Evolutionary conservation across 2,113 vertebrate genomes (phyloP), one percentile per base, ranked within the genome.

Genomic region (Myrmecobius fasciatus): DNA sequence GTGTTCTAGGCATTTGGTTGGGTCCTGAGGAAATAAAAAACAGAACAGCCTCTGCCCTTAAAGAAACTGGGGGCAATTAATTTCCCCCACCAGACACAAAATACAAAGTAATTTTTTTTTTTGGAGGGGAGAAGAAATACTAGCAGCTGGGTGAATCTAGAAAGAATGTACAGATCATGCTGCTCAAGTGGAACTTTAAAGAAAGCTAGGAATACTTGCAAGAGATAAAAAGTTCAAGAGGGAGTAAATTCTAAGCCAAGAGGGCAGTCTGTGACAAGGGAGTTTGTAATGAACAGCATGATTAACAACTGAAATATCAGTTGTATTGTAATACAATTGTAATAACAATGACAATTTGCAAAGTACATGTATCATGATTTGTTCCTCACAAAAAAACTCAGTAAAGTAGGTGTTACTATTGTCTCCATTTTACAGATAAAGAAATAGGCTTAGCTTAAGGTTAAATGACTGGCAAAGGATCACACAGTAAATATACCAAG

Each of bases 381-480:
- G 17, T 20, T n/a, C 36, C 36, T 75, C 60, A n/a, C 60, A 75
- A n/a, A 75, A 53, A 67, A 75, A 3, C 11, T 31, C 28, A 67
- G 4, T 14, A 12, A 67, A 36, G 56, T 60, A 60, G 28, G 56
- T 60, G 11, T 67, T 1, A 89, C 3, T 9, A 49, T 89, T 52
- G 28, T n/a, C 88, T 91, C 88, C 94, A 91, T 93, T 96, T 94
- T 36, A 92, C 95, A n/a, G 94, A 56, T 56, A 56, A 67, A 56
- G 54, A 31, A 56, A 52, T 36, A 31, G 25, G 60, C 10, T 90
- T 49, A 14, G 52, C n/a, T n/a, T 25, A 28, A 89, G 25, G 0
- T 14, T 6, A n/a, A 52, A 43, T n/a, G 26, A 43, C 12, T 52
- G 31, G 14, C 8, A 31, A 96, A 95, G 97, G 94, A 95, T 93